Evolutionary conservation across 2,113 vertebrate species (phyloP), one percentile per base, ranked within the genome.

Genomic region (Bostrychus sinensis): DNA sequence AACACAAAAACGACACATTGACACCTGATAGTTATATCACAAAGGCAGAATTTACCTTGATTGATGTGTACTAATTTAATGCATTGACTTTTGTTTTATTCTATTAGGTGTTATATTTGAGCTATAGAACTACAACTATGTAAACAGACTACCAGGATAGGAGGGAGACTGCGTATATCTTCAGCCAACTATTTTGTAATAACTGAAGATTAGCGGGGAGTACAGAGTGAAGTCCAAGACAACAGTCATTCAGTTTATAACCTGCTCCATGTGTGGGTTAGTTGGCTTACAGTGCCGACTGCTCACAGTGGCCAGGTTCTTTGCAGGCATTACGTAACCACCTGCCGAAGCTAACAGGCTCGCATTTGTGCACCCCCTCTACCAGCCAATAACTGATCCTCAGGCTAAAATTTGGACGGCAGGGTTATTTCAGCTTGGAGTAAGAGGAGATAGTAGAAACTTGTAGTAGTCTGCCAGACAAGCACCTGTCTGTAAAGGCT

Each of bases 361-460:
- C 73, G 80, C 69, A 73, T 81, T 72, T 83, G 78, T 84, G 59
- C 66, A 63, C 55, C 7, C 0, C 42, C 46, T 68, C 36, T 50
- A 14, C 7, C n/a, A 64, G 30, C 9, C 22, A 73, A 75, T 78
- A 81, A 86, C 85, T 79, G 77, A 59, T 64, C 67, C 34, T 60
- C 48, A 30, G 39, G 50, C 73, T 78, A 59, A 62, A 56, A 59
- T 70, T 38, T 58, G 61, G 59, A 45, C 36, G 32, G 39, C 59
- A 32, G 50, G 70, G 64, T 78, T 88, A 80, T 74, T 80, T 77
- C 34, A 81, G 78, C 62, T 76, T 43, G 43, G 19, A 37, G 3
- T 11, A 39, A 32, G 60, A 59, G 66, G 63, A 3, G 11, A 23
- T 3, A 39, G 42, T 46, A 42, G 45, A n/a, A n/a, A n/a, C n/a